Evolutionary conservation across 2,797 vertebrate species (phyloP), one percentile per base, ranked within the genome.

Genomic region (Paguma larvata): DNA sequence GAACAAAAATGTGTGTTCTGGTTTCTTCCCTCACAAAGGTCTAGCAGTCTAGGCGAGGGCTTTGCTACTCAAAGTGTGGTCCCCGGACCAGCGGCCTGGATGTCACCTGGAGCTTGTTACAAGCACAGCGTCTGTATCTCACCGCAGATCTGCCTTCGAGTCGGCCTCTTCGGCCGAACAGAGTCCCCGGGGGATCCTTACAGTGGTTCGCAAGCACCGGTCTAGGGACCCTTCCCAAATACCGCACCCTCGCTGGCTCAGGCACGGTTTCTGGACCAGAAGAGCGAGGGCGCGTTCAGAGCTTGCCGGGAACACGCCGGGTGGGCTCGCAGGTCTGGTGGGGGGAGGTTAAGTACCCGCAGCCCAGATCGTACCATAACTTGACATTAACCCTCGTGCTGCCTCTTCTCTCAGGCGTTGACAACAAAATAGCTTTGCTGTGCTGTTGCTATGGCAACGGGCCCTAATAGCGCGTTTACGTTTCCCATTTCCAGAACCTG

Each of bases 401-500:
- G 89, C 41, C 83, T 96, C 92, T 92, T 91, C 95, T 96, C 91
- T 88, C 85, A 86, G 93, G 97, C 96, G 93, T 96, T 97, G 95
- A 96, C 75, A 34, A 38, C 95, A n/a, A 84, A 92, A 91, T 67
- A 92, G 95, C 93, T 89, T 87, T 82, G 93, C 95, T 72, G 79
- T 56, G 83, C 85, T 34, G 96, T 97, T 89, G 78, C 96, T 77
- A 94, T 86, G 70, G 96, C 68, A 85, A 91, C 86, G 21, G 79
- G 85, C 89, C 89, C 95, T 83, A 41, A 82, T 2, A 75, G 38
- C 0, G 2, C 94, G 78, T 59, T 53, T 30, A n/a, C 65, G 53
- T 79, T 82, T 93, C 59, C 41, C 65, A 23, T 21, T 14, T 63
- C 87, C 23, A 77, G 41, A 34, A 68, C 73, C 94, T 65, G 44